Evolutionary conservation across 1,140 invertebrate genomes (phyloP).

Genomic region (Dufourea novaeangliae): DNA sequence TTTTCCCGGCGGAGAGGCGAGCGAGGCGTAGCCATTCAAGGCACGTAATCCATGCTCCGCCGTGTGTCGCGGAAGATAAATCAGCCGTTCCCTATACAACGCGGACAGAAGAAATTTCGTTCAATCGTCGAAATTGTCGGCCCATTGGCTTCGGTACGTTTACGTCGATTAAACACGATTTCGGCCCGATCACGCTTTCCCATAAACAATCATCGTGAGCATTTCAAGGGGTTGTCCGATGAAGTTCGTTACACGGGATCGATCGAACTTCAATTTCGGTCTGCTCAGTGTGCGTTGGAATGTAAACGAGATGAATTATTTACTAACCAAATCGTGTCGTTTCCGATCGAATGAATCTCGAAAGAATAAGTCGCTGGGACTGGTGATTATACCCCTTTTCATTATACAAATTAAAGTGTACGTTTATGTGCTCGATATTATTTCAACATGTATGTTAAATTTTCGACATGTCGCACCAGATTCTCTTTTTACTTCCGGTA

Average conservation of each 20-base stretch:
- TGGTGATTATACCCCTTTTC: too few relatives aligned
- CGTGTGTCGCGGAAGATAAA: conserved; percentile 41
- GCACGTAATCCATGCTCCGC: conserved; percentile 50
- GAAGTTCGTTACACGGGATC: background rate
- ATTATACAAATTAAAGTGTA: too few relatives aligned
- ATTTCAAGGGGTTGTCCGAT: background rate
- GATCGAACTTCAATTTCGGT: background rate
- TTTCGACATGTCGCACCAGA: background rate
- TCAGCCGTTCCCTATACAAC: conserved; percentile 20
- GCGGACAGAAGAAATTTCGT: conserved; percentile 30
- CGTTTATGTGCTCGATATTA: too few relatives aligned
- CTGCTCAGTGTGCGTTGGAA: background rate
- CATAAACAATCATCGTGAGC: background rate
- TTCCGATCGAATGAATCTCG: background rate
- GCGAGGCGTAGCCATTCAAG: conserved; percentile 19
- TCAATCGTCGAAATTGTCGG: conserved; percentile 21
- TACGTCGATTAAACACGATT: background rate
- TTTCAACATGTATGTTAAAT: background rate
- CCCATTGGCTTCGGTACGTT: conserved; percentile 5
- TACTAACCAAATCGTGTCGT: background rate
- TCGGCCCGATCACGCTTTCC: too few relatives aligned
- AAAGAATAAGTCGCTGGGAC: too few relatives aligned
- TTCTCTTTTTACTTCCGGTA: background rate
- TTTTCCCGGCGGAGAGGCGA: conserved; percentile 8
- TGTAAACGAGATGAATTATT: background rate